These are phyloP conservation scores for Bolborhynchus lineola DNA, from an alignment of 2,113 vertebrate species.

Conservation along the genomic window DNA sequence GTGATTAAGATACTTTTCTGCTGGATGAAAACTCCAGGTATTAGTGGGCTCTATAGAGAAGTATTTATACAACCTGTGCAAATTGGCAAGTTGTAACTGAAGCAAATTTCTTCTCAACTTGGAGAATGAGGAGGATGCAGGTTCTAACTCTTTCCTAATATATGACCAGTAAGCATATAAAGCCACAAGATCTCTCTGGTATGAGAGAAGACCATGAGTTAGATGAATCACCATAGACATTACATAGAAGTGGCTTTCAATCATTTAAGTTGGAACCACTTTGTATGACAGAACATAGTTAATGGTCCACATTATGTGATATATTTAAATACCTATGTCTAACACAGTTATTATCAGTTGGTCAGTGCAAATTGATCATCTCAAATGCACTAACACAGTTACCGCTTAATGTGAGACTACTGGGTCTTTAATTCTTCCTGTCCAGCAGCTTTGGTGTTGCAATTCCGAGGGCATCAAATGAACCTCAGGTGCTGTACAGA, in stretches of 20 bases:
- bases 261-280: not conserved
- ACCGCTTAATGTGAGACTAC: slow-evolving; percentile 41
- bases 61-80: not conserved
- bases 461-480: slow-evolving; percentile 76
- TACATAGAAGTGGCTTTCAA: not conserved
- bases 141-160: not conserved
- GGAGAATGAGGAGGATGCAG: not conserved
- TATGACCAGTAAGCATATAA: not conserved
- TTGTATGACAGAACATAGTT: not conserved
- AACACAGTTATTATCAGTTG: slow-evolving; percentile 42
- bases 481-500: slow-evolving; percentile 85
- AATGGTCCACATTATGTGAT: slow-evolving; percentile 4
- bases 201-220: not conserved
- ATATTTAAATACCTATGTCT: slow-evolving; percentile 42
- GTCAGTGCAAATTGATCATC: slow-evolving; percentile 58
- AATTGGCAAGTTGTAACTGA: not conserved
- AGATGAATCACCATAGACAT: not conserved
- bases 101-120: not conserved
- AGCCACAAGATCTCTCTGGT: not conserved
- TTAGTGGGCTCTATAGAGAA: not conserved
- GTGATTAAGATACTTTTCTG: not conserved
- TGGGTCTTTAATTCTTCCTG: slow-evolving; percentile 63
- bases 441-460: slow-evolving; percentile 45
- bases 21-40: not conserved
- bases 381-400: slow-evolving; percentile 52